A percentile compares a stretch with the other conserved stretches of the same genome.
Conservation (phyloP, 2,888 invertebrate genomes). For the Plutella xylostella region DNA sequence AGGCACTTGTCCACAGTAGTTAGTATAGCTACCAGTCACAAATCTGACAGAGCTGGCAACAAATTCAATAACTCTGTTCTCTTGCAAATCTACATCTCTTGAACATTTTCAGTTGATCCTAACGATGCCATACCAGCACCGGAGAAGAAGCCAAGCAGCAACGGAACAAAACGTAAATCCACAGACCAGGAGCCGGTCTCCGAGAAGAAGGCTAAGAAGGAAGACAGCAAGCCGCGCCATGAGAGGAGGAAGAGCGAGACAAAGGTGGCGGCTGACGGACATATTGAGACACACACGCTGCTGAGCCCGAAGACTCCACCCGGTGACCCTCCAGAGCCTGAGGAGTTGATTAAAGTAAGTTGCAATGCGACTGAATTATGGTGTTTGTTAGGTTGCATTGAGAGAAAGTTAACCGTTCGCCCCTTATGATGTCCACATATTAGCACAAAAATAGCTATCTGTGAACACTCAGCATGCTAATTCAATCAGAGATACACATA, state of each 20-base stretch:
- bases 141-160: conserved; percentile 26
- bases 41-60: no score
- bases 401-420: no score
- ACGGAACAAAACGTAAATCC: conserved; percentile 52
- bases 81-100: no score
- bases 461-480: no score
- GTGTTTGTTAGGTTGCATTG: background rate
- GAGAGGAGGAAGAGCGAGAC: conserved; percentile 57
- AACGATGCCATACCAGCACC: conserved; percentile 38
- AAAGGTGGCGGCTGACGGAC: conserved; percentile 74
- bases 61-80: no score
- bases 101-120: conserved; percentile 51
- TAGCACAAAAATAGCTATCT: no score
- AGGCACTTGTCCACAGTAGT: no score
- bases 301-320: conserved; percentile 84
- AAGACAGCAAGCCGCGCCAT: conserved; percentile 29
- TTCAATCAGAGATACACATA: no score
- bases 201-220: conserved; percentile 52
- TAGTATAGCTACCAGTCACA: no score
- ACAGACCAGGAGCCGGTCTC: conserved; percentile 36
- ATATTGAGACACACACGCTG: conserved; percentile 80
- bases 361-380: no score
- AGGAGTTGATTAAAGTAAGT: conserved; percentile 85
- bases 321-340: conserved; percentile 92
- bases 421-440: no score